These are phyloP conservation scores for Cnemophilus loriae DNA, from an alignment of 2,113 vertebrate genomes.

Conservation along the genomic window DNA sequence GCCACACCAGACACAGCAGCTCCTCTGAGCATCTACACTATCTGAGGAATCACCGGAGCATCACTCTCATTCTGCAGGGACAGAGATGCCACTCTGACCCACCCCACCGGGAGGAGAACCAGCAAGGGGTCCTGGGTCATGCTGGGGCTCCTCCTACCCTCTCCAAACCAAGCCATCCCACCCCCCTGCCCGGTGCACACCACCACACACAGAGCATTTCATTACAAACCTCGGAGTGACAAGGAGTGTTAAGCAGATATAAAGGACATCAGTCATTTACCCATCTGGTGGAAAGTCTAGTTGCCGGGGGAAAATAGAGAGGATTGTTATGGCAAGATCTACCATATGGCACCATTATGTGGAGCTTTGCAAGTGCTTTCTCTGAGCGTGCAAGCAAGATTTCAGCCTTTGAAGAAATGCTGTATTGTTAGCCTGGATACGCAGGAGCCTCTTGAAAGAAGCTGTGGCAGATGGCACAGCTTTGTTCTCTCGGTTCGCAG, in stretches of 20 bases:
- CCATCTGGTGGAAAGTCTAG: slow-evolving; percentile 33
- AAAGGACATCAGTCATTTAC: slow-evolving; percentile 41
- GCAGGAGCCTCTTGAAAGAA: slow-evolving; percentile 42
- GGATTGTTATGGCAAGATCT: slow-evolving; percentile 34
- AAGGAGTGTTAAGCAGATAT: slow-evolving; percentile 34
- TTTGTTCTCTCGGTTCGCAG: slow-evolving; percentile 18
- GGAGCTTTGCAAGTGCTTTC: slow-evolving; percentile 43
- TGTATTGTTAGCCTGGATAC: slow-evolving; percentile 3
- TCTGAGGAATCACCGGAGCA: not conserved
- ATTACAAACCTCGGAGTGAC: not conserved
- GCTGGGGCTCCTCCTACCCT: not conserved
- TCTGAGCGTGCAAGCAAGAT: slow-evolving; percentile 20
- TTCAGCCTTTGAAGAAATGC: slow-evolving; percentile 29
- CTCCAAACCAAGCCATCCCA: not conserved
- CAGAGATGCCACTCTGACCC: not conserved
- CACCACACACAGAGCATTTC: not conserved
- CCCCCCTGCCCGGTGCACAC: not conserved
- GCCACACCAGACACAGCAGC: not conserved
- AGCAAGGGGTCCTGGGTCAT: not conserved
- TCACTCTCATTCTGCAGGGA: not conserved
- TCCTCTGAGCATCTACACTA: not conserved
- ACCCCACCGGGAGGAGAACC: not conserved
- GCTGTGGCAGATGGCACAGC: slow-evolving; percentile 53
- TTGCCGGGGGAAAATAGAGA: slow-evolving; percentile 12
- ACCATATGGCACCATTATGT: slow-evolving; percentile 56